phyloP scores from a whole-genome alignment of 2,113 vertebrate species.

The Charadrius vociferus region DNA sequence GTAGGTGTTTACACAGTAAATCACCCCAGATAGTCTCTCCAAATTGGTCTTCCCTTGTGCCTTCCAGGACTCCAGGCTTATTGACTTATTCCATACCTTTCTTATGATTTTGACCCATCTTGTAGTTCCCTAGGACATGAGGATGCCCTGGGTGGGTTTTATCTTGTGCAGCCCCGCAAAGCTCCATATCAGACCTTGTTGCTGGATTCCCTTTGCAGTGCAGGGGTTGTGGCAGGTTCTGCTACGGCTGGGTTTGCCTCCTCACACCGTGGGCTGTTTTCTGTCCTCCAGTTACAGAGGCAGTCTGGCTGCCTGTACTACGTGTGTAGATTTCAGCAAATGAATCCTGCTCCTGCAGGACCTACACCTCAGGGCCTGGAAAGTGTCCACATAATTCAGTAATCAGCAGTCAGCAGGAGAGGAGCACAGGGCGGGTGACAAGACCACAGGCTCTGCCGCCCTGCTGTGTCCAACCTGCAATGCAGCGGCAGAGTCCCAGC shows the following conservation, averaged over 20 bases:
- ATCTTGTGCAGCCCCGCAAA: not conserved
- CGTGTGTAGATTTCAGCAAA: not conserved
- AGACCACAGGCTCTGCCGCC: not conserved
- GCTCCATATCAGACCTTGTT: not conserved
- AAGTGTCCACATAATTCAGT: not conserved
- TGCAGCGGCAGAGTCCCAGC: not conserved
- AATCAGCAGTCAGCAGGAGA: not conserved
- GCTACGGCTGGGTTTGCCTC: not conserved
- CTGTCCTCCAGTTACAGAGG: not conserved
- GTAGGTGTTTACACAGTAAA: not conserved
- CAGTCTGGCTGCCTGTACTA: not conserved
- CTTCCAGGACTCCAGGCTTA: not conserved
- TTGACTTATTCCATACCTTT: not conserved
- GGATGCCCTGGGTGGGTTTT: not conserved
- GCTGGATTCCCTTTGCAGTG: not conserved
- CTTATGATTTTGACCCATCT: not conserved
- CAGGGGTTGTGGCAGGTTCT: not conserved
- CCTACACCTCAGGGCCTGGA: not conserved
- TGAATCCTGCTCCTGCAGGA: not conserved
- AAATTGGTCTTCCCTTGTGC: not conserved
- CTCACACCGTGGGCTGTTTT: not conserved
- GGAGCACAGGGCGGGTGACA: not conserved
- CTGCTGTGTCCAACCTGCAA: rapidly evolving
- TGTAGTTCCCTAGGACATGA: not conserved
- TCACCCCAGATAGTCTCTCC: not conserved